Conservation (phyloP, 2,113 vertebrate species). For the Myotis lucifugus region DNA sequence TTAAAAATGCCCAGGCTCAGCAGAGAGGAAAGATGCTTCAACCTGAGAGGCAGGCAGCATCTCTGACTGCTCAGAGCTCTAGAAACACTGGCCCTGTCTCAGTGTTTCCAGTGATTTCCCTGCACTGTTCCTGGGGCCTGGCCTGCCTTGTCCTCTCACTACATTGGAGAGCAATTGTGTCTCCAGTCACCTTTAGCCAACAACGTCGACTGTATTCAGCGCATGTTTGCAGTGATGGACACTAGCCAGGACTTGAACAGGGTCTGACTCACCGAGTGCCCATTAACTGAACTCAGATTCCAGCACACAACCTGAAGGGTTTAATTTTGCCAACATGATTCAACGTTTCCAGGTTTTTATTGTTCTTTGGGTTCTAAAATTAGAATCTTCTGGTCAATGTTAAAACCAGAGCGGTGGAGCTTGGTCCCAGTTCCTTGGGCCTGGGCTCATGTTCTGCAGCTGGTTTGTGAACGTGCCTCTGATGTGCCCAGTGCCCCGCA, state of each 20-base stretch:
- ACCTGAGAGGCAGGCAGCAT: neutral
- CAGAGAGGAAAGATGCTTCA: conserved; percentile 61
- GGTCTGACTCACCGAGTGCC: rapidly evolving
- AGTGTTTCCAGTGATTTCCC: neutral
- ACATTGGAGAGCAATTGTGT: neutral
- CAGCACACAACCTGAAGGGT: neutral
- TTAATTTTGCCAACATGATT: neutral
- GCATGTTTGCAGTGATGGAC: neutral
- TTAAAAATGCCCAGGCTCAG: conserved; percentile 77
- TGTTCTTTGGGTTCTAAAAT: neutral
- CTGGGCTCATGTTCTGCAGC: neutral
- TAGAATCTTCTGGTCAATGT: neutral
- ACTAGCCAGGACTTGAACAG: neutral
- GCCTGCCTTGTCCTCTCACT: too few species aligned
- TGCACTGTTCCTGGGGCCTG: rapidly evolving
- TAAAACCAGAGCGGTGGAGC: neutral
- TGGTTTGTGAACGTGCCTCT: neutral
- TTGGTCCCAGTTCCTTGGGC: neutral
- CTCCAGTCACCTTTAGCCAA: neutral
- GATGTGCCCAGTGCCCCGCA: neutral
- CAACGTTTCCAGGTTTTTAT: neutral
- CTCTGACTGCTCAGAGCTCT: neutral
- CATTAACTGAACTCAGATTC: neutral
- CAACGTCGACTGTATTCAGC: too few species aligned
- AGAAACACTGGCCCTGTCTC: neutral